phyloP scores from a whole-genome alignment of 1,140 invertebrate species.

The Uloborus diversus region DNA sequence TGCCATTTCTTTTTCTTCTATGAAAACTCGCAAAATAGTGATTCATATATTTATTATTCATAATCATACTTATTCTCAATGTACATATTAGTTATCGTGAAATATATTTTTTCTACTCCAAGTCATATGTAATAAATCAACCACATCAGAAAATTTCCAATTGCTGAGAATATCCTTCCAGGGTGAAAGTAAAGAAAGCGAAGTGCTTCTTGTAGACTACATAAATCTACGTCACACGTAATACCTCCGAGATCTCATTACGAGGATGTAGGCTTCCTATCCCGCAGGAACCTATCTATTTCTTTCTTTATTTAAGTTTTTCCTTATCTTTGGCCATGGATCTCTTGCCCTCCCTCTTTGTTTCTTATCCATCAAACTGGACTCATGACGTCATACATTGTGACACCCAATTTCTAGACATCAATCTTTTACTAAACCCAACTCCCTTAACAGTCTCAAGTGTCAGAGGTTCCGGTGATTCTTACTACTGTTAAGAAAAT shows the following conservation, averaged over 20 bases:
- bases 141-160: too few species aligned
- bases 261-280: slow-evolving; percentile 21
- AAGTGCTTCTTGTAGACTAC: slow-evolving; percentile 23
- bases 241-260: slow-evolving; percentile 48
- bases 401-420: slow-evolving; percentile 20
- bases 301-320: slow-evolving; percentile 5
- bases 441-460: too few species aligned
- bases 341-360: neutral
- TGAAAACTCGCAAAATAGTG: too few species aligned
- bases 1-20: too few species aligned
- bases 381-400: slow-evolving; percentile 26
- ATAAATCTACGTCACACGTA: slow-evolving; percentile 47
- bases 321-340: neutral
- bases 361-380: slow-evolving; percentile 37
- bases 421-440: slow-evolving; percentile 23
- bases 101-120: too few species aligned
- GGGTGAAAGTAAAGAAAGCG: neutral
- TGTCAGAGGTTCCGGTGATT: too few species aligned
- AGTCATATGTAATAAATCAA: too few species aligned
- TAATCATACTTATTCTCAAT: too few species aligned
- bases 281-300: neutral
- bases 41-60: too few species aligned
- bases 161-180: too few species aligned
- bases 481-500: too few species aligned
- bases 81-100: too few species aligned